Evolutionary conservation across 1,140 invertebrate genomes (phyloP).

Genomic region (Carposina sasakii): DNA sequence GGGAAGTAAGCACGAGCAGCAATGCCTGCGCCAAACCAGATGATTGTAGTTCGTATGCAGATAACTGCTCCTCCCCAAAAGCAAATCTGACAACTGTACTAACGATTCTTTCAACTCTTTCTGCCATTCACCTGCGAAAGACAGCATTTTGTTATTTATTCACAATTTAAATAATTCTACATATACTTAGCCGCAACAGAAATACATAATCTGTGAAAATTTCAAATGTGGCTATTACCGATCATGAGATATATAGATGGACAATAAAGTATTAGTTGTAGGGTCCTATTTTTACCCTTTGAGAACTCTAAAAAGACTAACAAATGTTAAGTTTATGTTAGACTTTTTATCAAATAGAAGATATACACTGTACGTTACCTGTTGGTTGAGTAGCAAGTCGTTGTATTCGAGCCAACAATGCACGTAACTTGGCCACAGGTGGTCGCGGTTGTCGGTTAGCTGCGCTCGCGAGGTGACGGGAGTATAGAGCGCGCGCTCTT

Average conservation of each 20-base stretch:
- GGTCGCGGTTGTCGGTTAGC: constrained; percentile 57
- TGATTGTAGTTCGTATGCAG: constrained; percentile 96
- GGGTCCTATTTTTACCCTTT: no score
- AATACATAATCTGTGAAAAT: no score
- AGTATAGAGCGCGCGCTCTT: constrained; percentile 54
- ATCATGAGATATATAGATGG: no score
- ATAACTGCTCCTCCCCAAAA: constrained; percentile 91
- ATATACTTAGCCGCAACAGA: no score
- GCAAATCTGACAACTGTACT: constrained; percentile 84
- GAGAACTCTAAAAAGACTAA: no score
- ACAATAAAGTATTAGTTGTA: no score
- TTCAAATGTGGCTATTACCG: no score
- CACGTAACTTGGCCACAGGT: constrained; percentile 56
- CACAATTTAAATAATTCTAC: no score
- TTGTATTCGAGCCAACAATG: constrained; percentile 43
- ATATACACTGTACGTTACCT: constrained; percentile 29
- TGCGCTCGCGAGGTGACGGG: constrained; percentile 55
- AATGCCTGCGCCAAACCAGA: constrained; percentile 95
- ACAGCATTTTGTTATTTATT: no score
- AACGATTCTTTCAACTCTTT: constrained; percentile 80
- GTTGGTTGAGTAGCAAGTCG: constrained; percentile 40
- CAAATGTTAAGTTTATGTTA: no score
- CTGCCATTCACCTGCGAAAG: constrained; percentile 74
- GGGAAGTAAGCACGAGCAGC: constrained; percentile 83
- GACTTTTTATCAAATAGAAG: no score